Conservation (phyloP, 2,113 vertebrate genomes). For the Oncorhynchus mykiss region DNA sequence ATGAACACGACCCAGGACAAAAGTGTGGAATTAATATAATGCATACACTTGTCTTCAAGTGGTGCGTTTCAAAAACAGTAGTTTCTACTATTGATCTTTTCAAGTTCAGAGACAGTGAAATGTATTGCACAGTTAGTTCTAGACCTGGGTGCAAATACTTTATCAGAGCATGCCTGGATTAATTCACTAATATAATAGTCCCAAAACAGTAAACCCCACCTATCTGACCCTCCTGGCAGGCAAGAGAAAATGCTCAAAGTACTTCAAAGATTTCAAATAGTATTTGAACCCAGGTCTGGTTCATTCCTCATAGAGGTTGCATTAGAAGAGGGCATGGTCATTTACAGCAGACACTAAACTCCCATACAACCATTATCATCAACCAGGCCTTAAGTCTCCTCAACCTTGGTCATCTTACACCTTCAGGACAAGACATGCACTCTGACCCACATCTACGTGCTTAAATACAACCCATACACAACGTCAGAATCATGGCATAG, state of each 20-base stretch:
- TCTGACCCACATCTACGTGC: background rate
- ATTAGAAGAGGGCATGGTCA: constrained; percentile 47
- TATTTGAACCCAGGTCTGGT: no score
- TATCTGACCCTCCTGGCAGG: no score
- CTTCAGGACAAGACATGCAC: background rate
- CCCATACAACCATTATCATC: background rate
- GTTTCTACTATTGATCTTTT: constrained; percentile 71
- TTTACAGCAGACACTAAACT: constrained; percentile 35
- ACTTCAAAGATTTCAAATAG: no score
- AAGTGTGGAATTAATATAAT: no score
- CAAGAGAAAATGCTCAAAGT: no score
- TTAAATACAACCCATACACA: background rate
- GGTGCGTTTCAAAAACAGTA: no score
- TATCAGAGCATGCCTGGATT: no score
- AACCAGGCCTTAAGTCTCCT: background rate
- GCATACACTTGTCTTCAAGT: no score
- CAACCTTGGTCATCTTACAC: background rate
- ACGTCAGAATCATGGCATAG: background rate
- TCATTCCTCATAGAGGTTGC: constrained; percentile 78
- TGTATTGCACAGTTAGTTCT: constrained; percentile 87
- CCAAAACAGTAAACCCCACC: no score
- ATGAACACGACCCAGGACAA: no score
- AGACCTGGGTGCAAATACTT: constrained; percentile 43
- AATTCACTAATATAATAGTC: no score
- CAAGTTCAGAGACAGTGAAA: constrained; percentile 79